phyloP scores from a whole-genome alignment of 2,113 vertebrate genomes.

The Desmodus rotundus region DNA sequence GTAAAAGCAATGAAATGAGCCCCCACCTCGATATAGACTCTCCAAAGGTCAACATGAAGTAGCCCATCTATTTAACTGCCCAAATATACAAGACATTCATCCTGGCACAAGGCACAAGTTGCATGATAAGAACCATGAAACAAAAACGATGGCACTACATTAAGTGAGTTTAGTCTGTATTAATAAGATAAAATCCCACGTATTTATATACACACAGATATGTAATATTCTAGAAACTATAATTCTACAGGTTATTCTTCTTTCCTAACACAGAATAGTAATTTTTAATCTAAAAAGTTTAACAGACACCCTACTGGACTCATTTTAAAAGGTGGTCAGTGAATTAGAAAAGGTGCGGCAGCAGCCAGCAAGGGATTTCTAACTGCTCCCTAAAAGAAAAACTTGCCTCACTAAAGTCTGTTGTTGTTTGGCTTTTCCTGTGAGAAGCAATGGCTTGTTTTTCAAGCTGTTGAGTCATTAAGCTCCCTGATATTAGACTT shows the following conservation, averaged over 20 bases:
- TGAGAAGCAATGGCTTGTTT: not conserved
- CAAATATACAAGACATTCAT: conserved; percentile 63
- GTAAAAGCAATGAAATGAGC: conserved; percentile 56
- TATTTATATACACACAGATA: not conserved
- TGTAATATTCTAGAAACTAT: not conserved
- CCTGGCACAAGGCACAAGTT: not conserved
- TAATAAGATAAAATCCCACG: not conserved
- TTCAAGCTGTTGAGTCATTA: not conserved
- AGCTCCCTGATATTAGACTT: not conserved
- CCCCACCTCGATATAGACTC: conserved; percentile 54
- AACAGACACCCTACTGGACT: not conserved
- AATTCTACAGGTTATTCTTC: not conserved
- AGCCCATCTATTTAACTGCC: conserved; percentile 52
- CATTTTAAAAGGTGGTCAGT: not conserved
- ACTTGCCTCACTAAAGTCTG: not conserved
- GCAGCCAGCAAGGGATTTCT: not conserved
- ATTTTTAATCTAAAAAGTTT: not conserved
- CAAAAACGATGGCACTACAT: conserved; percentile 37
- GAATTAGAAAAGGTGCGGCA: not conserved
- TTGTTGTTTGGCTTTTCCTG: not conserved
- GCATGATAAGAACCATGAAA: conserved; percentile 52
- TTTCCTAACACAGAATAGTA: not conserved
- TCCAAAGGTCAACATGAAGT: conserved; percentile 70
- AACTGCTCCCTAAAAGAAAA: not conserved
- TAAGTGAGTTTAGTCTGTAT: conserved; percentile 7